Conservation (phyloP, 2,113 vertebrate genomes). For the Otus sunia region DNA sequence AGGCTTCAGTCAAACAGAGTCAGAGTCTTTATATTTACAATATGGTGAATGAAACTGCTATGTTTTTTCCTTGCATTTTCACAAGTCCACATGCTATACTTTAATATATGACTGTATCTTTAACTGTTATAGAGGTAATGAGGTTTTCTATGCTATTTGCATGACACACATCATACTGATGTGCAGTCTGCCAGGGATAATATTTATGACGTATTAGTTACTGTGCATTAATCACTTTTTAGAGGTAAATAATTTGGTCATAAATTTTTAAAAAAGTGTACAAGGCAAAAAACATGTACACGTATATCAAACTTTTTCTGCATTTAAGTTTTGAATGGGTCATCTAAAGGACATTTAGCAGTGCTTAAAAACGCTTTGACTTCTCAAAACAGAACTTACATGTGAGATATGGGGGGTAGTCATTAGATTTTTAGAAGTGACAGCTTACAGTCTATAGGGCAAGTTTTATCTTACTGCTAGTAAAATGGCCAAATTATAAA, state of each 20-base stretch:
- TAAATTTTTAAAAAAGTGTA: not conserved
- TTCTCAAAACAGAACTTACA: not conserved
- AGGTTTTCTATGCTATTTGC: not conserved
- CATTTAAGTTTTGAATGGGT: not conserved
- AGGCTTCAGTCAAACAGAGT: not conserved
- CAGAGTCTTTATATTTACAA: conserved; percentile 21
- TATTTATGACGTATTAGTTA: conserved; percentile 5
- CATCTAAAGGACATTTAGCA: not conserved
- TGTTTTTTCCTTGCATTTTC: conserved; percentile 8
- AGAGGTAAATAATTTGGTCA: conserved; percentile 62
- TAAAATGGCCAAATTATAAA: conserved; percentile 44
- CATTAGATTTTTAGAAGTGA: not conserved
- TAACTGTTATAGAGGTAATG: not conserved
- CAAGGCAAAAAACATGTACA: not conserved
- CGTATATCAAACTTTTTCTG: not conserved
- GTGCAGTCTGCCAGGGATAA: not conserved
- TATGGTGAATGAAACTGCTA: not conserved
- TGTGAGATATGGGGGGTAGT: not conserved
- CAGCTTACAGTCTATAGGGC: not conserved
- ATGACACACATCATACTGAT: not conserved
- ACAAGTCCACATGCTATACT: not conserved
- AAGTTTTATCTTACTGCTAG: not conserved
- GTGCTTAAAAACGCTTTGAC: not conserved
- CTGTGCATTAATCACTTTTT: conserved; percentile 46
- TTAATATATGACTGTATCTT: not conserved